Evolutionary conservation across 2,113 vertebrate genomes (phyloP).

Genomic region (Rhinogobius similis): DNA sequence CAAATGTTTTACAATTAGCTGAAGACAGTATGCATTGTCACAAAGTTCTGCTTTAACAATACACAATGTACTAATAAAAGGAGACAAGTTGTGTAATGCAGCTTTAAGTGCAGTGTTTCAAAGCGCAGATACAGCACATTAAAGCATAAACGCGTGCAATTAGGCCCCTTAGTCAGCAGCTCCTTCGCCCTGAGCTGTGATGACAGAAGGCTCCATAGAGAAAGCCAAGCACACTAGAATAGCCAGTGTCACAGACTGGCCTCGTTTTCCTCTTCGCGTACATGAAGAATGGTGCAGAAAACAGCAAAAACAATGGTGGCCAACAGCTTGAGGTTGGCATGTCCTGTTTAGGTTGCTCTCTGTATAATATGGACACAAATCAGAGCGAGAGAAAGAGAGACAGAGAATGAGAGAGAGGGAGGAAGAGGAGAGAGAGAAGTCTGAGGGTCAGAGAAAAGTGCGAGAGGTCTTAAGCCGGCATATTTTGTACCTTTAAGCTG

Average conservation of each 20-base stretch:
- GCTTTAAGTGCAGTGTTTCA: not conserved
- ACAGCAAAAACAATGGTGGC: conserved; percentile 47
- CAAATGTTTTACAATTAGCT: too few species aligned
- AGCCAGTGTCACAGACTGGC: conserved; percentile 3
- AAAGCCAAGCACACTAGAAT: not conserved
- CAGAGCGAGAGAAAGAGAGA: conserved; percentile 13
- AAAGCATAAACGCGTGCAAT: not conserved
- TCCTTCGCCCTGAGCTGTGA: not conserved
- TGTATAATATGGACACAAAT: conserved; percentile 62
- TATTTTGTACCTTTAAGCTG: too few species aligned
- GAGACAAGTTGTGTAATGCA: too few species aligned
- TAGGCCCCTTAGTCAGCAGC: conserved; percentile 7
- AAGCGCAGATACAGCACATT: conserved; percentile 11
- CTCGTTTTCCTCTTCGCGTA: conserved; percentile 39
- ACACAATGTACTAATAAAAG: too few species aligned
- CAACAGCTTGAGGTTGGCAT: conserved; percentile 54
- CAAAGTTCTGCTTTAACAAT: too few species aligned
- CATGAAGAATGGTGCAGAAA: conserved; percentile 47
- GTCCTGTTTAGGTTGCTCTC: conserved; percentile 74
- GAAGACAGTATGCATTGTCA: too few species aligned
- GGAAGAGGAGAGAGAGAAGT: too few species aligned
- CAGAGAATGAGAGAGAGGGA: conserved; percentile 1
- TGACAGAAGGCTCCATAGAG: not conserved
- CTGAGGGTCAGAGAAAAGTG: too few species aligned
- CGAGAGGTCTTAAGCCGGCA: too few species aligned